Evolutionary conservation across 2,113 vertebrate genomes (phyloP).

Genomic region (Cathartes aura): DNA sequence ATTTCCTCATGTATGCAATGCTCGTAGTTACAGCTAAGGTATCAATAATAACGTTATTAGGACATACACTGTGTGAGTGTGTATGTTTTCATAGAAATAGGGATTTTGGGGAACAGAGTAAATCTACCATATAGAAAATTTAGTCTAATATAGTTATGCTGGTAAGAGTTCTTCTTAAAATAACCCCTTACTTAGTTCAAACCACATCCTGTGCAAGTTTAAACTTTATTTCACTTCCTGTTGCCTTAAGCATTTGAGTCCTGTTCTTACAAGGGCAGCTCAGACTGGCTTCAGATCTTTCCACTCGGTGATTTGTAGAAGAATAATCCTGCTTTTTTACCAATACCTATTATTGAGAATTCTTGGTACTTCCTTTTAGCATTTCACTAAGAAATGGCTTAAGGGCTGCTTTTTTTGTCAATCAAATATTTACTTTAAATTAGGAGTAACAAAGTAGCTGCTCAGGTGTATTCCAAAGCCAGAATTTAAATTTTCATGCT

Average conservation of each 20-base stretch:
- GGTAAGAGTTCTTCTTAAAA: background rate
- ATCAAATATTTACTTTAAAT: background rate
- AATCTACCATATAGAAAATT: background rate
- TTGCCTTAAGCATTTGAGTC: background rate
- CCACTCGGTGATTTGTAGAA: background rate
- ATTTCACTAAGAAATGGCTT: background rate
- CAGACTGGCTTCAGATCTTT: background rate
- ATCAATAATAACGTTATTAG: background rate
- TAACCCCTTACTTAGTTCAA: background rate
- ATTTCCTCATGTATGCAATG: background rate
- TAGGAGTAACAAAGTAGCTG: background rate
- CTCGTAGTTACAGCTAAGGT: background rate
- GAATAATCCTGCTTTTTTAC: background rate
- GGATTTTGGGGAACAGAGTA: background rate
- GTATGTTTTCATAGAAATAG: background rate
- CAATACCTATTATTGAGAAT: background rate
- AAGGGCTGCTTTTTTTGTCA: background rate
- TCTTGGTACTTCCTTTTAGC: background rate
- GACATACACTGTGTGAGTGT: background rate
- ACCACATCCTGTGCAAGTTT: background rate
- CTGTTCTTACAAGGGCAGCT: background rate
- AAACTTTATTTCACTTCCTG: background rate
- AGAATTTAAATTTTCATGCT: background rate
- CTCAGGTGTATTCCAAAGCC: background rate
- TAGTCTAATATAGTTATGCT: background rate